Conservation (phyloP, 1,140 invertebrate genomes). For the Drosophila lini region DNA sequence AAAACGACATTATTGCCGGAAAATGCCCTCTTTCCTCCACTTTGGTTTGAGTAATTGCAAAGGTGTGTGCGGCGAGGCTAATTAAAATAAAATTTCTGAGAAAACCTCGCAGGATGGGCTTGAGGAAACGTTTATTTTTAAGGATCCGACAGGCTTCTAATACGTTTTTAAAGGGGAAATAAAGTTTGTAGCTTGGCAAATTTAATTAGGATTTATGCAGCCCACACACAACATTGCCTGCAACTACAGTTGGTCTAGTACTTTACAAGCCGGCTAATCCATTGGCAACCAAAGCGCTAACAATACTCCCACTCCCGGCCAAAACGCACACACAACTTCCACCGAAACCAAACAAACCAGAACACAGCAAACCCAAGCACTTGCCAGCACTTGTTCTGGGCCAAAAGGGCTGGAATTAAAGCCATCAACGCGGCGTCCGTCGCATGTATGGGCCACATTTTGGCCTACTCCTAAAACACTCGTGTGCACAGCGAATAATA, state of each 20-base stretch:
- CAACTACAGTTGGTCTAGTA: conserved; percentile 30
- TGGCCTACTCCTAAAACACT: conserved; percentile 25
- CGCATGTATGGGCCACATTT: conserved; percentile 55
- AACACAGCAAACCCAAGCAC: conserved; percentile 36
- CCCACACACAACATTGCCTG: conserved; percentile 14
- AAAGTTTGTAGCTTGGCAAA: conserved; percentile 8
- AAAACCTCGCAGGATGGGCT: neutral
- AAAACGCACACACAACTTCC: conserved; percentile 15
- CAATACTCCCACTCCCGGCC: conserved; percentile 13
- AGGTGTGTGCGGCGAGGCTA: conserved; percentile 22
- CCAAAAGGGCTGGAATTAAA: conserved; percentile 45
- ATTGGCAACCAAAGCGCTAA: conserved; percentile 43
- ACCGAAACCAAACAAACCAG: conserved; percentile 42
- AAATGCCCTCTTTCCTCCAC: neutral
- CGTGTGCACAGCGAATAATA: conserved; percentile 15
- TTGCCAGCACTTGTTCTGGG: conserved; percentile 46
- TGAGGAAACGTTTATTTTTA: conserved; percentile 5
- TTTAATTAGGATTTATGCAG: conserved; percentile 45
- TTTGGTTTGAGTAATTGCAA: conserved; percentile 24
- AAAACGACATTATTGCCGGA: conserved; percentile 38
- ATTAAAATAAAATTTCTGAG: conserved; percentile 29
- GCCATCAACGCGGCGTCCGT: conserved; percentile 35
- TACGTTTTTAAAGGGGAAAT: conserved; percentile 3
- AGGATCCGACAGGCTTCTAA: neutral
- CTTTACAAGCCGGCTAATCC: conserved; percentile 42